Evolutionary conservation across 2,888 invertebrate genomes (phyloP), one percentile per base, ranked within the genome.

Genomic region (Hydropsyche betteni): DNA sequence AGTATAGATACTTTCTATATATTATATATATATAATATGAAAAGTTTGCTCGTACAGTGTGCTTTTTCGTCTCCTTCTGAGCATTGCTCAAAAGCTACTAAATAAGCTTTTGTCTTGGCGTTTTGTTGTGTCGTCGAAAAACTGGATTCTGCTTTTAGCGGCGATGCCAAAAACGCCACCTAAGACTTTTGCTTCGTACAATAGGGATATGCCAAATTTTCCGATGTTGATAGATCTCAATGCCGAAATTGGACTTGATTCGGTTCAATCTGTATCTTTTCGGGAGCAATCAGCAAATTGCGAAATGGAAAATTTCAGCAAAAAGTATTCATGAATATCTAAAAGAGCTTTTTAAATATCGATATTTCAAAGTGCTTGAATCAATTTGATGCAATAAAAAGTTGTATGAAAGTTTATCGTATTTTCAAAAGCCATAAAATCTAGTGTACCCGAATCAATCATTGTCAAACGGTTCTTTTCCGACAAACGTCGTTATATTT

Each of bases 81-180:
- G 34, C 34, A 34, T 34, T 44, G 6, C 44, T 44, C 34, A 8
- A 64, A 64, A 64, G 64, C 64, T 64, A 24, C 64, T 64, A 64
- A 64, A 64, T 64, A 64, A 64, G 64, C 64, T 64, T 64, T 64
- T 36, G 64, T 64, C 64, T 64, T 10, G 64, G 6, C 24, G 6
- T n/a, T 10, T 64, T 34, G 64, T 33, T 34, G 36, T 33, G 12
- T 64, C 12, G 64, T 33, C 34, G 64, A 64, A 64, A 64, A 64
- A 64, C 64, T 64, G 34, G 36, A 36, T 34, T 64, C 64, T 64
- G 64, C 64, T 36, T 64, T 36, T 33, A 36, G 64, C 36, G 36
- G 12, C 3, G 33, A 34, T 64, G 64, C 64, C 64, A 64, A 64
- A 61, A 36, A 36, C 36, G 64, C 64, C n/a, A 36, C 64, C 34